Evolutionary conservation across 2,888 invertebrate genomes (phyloP), one percentile per base, ranked within the genome.

Genomic region (Carcina quercana): DNA sequence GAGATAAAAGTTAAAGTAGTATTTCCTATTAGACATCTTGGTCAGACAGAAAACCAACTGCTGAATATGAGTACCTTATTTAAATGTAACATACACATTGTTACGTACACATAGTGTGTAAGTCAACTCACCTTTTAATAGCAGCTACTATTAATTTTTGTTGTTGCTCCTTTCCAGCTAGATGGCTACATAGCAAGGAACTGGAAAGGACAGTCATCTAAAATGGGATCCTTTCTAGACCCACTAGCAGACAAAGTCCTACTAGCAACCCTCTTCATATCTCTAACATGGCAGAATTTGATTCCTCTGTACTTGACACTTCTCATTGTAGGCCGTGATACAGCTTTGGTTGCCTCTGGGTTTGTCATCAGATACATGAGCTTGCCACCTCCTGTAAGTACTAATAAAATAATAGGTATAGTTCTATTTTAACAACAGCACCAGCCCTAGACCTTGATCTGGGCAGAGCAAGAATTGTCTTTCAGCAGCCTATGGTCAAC

Each of bases 181-280:
- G 98, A 99, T 86, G 98, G 98, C 5, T 96, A 93, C 89, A 97
- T 99, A 61, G 98, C 98, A 1, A 87, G 98, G 35, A 93, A 91
- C 30, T 97, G 94, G 89, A 88, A 91, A 40, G 91, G 92, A 17
- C 98, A 99, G 68, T 91, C 94, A 13, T 95, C 97, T 15, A 94
- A 94, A 63, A 88, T 96, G 60, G 98, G 98, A 0, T 96, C 96
- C 36, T 96, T 97, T 58, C 72, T 99, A 10, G 98, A 99, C 74
- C 98, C 98, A 0, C 88, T 97, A 85, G 98, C 98, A 2, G 98
- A 99, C 69, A 99, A 99, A 84, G 85, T 98, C 20, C 85, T 99
- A 2, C 91, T 98, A 45, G 95, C 93, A 7, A 93, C 94, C 1
- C 76, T 98, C 33, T 96, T 96, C 56, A 76, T 97, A 30, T 89